Base-by-base conservation (phyloP, 2,888 invertebrate species). In the Diloba caeruleocephala region DNA sequence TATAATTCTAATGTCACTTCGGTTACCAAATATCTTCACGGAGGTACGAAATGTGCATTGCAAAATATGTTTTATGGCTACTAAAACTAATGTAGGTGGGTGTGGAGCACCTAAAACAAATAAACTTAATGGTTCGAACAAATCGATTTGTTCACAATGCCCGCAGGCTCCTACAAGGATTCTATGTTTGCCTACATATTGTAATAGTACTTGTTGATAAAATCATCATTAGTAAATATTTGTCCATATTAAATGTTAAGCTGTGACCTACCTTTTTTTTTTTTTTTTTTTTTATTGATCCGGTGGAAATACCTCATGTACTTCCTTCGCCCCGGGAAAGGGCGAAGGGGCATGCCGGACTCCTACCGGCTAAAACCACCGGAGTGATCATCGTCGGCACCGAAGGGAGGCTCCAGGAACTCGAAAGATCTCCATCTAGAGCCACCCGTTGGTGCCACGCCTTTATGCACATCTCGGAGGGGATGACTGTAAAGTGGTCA, bases 51-150 rank as follows among this genome's bases (percentile, higher is more conserved):
- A 52, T 52, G 25, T 44, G 29, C 31, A 67, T 70, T 70, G 54
- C 70, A 50, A 67, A 70, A 70, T 36, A 17, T 57, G 25, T 54
- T 52, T 48, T 39, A 50, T 55, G 23, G 60, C 60, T 64, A 60
- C 60, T 65, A 60, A 44, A 50, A 43, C 25, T 32, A 44, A 51
- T 41, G 42, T 28, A 14, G n/a, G 56, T 54, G 36, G 71, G 69
- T 29, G 67, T 26, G 4, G 19, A 44, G 25, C 38, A 25, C 10
- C 45, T 43, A 36, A 54, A 44, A 55, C 48, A 48, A 53, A 38
- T 25, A 43, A 6, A n/a, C 3, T 2, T 36, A 48, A 59, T 59
- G 33, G 44, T 29, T 48, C 25, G 25, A 37, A 39, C 31, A 43
- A 32, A 54, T 45, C 26, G 23, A 26, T 57, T 57, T 45, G 37